Percentiles rank a stretch among this genome's conserved stretches.
phyloP scores from a whole-genome alignment of 2,888 invertebrate species.

The Noctua pronuba region DNA sequence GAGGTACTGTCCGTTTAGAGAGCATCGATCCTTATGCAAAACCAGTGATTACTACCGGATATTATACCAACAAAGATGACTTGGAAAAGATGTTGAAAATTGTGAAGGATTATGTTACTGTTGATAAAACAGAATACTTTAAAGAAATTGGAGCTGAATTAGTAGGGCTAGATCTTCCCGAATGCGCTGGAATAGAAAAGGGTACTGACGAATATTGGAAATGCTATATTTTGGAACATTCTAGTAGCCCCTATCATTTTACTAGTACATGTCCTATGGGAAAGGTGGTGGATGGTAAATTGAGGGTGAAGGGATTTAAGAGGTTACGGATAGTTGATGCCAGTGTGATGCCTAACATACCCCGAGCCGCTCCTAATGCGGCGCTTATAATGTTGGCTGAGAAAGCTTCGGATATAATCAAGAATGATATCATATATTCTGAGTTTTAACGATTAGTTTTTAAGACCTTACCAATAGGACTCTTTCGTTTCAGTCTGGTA shows the following conservation, averaged over 20 bases:
- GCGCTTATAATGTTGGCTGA: conserved; percentile 72
- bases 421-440: neutral
- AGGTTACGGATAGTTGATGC: conserved; percentile 69
- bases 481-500: neutral
- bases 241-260: conserved; percentile 92
- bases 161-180: conserved; percentile 53
- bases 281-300: conserved; percentile 91
- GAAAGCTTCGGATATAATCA: conserved; percentile 49
- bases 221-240: conserved; percentile 77
- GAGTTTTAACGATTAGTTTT: neutral
- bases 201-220: conserved; percentile 66
- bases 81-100: conserved; percentile 44
- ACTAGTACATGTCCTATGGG: conserved; percentile 94
- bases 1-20: conserved; percentile 67
- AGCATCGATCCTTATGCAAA: conserved; percentile 63
- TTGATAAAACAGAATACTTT: conserved; percentile 66
- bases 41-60: conserved; percentile 61
- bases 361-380: conserved; percentile 90
- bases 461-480: neutral
- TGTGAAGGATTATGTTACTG: conserved; percentile 60
- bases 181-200: conserved; percentile 59
- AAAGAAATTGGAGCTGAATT: conserved; percentile 60
- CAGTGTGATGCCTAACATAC: conserved; percentile 86
- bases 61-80: conserved; percentile 45
- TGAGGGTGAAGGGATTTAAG: conserved; percentile 73